Evolutionary conservation across 2,888 invertebrate species (phyloP).

Genomic region (Arenicola marina): DNA sequence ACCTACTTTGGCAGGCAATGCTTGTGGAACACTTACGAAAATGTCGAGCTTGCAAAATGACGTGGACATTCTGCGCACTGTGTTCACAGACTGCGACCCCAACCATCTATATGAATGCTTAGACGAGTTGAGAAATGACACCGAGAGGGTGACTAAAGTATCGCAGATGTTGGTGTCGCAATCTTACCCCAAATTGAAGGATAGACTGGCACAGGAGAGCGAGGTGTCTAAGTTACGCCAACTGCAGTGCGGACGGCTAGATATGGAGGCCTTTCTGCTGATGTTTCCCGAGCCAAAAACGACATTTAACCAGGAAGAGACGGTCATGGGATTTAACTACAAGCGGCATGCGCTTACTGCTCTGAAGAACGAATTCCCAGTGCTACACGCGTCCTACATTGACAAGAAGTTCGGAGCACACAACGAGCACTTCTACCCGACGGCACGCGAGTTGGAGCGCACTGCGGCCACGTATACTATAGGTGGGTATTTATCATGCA

Average conservation of each 20-base stretch:
- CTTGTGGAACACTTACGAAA: background rate
- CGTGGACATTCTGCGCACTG: constrained; percentile 41
- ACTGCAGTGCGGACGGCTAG: constrained; percentile 30
- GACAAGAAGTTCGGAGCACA: constrained; percentile 38
- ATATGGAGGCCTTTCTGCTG: constrained; percentile 44
- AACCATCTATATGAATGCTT: constrained; percentile 47
- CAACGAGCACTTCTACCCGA: constrained; percentile 42
- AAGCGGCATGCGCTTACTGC: constrained; percentile 39
- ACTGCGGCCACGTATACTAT: constrained; percentile 12
- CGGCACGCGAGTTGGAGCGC: constrained; percentile 34
- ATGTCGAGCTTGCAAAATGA: constrained; percentile 21
- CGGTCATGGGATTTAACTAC: constrained; percentile 42
- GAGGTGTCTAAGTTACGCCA: constrained; percentile 27
- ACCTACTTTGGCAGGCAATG: background rate
- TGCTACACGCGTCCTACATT: constrained; percentile 40
- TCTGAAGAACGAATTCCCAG: constrained; percentile 43
- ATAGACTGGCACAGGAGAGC: constrained; percentile 34
- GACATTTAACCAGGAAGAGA: constrained; percentile 40
- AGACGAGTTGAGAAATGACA: constrained; percentile 31
- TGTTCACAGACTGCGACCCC: constrained; percentile 55
- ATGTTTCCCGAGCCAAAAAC: constrained; percentile 49
- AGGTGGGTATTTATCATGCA: background rate
- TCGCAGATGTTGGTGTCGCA: constrained; percentile 42
- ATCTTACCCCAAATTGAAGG: constrained; percentile 47
- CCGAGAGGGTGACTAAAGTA: constrained; percentile 40